Base-by-base conservation (phyloP, 2,797 vertebrate genomes). In the Rhincodon typus region DNA sequence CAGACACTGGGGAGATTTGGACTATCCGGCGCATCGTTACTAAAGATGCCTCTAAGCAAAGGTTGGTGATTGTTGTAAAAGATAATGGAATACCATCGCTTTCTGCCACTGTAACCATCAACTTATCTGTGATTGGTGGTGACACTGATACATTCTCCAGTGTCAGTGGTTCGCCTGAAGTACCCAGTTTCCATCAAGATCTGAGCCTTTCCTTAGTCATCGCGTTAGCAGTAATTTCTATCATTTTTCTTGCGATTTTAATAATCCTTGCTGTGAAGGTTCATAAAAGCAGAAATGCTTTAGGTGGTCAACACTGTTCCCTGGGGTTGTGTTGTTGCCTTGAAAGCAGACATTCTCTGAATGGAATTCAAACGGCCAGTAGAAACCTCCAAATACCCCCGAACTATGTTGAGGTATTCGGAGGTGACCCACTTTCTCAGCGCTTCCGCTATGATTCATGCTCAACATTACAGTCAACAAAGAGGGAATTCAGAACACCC, bases 1-100 rank as follows among this genome's bases (percentile, higher is more conserved):
- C 82, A 95, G 96, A n/a, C 8, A 66, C 88, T 15, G 88, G 88
- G 0, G 88, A 91, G n/a, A 91, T 91, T 57, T 91, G 88, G 88
- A 91, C 88, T 17, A 91, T 91, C 88, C 88, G 88, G 23, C 15
- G 34, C 1, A 66, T 91, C 17, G 23, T 5, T 5, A 67, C 5
- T 6, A 91, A 66, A 21, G 88, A 91, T 67, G 34, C 53, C 34
- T 30, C 57, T 6, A 38, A 67, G 8, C 88, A 91, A 91, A 66
- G 57, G 19, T 19, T 91, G 57, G 57, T 91, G 30, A 67, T 91
- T 12, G 17, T 62, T 0, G 88, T 57, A 67, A 91, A 67, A 38
- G 88, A 91, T 8, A 67, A 67, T 38, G 88, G 88, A 17, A 62
- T 6, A 8, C 88, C 88, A 12, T 17, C 34, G 10, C 88, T 91